phyloP scores from a whole-genome alignment of 35 echinoderm and acorn worm genomes.

The Hemicentrotus pulcherrimus region DNA sequence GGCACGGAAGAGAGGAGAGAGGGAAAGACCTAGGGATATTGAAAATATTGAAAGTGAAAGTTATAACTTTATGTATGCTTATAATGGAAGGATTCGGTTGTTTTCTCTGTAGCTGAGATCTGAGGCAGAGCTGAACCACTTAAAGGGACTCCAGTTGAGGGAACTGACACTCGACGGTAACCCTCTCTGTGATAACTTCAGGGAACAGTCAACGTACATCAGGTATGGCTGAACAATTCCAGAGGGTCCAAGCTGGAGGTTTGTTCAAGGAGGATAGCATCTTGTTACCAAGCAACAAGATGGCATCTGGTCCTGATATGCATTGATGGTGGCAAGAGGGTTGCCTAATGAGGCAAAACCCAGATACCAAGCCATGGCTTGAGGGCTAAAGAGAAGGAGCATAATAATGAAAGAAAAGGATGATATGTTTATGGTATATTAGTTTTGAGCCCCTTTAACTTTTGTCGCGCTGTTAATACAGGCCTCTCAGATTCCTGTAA shows the following conservation, averaged over 20 bases:
- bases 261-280: background rate
- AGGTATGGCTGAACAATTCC: constrained; percentile 31
- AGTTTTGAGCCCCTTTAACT: background rate
- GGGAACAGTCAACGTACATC: constrained; percentile 46
- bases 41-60: too few species aligned
- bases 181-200: constrained; percentile 50
- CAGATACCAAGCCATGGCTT: background rate
- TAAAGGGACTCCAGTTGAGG: constrained; percentile 60
- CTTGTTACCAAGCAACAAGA: constrained; percentile 17
- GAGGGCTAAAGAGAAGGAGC: background rate
- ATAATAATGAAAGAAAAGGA: background rate
- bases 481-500: background rate
- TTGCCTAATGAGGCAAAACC: background rate
- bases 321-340: background rate
- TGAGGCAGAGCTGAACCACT: constrained; percentile 35
- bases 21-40: too few species aligned
- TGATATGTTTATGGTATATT: background rate
- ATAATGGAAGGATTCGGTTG: background rate
- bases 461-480: background rate
- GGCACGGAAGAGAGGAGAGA: background rate
- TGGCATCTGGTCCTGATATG: background rate
- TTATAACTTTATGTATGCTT: too few species aligned
- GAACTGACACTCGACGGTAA: constrained; percentile 61
- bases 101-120: constrained; percentile 25
- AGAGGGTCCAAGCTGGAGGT: constrained; percentile 14